These are phyloP conservation scores for Rhagoletis pomonella DNA, from an alignment of 1,140 invertebrate genomes.

Conservation along the genomic window DNA sequence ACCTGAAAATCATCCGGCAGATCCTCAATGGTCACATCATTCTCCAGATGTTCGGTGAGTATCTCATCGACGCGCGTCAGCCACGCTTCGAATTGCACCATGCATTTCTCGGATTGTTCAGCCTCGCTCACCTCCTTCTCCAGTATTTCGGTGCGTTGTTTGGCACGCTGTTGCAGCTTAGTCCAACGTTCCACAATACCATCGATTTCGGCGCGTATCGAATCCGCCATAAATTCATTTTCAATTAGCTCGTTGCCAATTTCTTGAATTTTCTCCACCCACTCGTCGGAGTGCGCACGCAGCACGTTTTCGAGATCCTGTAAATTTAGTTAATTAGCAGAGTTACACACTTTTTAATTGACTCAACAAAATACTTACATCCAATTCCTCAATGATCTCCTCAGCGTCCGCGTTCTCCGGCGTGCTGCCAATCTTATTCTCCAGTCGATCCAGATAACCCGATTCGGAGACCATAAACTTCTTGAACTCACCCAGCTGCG, in stretches of 20 bases:
- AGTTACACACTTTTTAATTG: background rate
- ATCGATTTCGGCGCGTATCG: constrained; percentile 83
- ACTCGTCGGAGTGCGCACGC: constrained; percentile 83
- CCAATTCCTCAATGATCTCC: constrained; percentile 92
- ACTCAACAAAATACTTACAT: constrained; percentile 78
- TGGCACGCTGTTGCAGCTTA: constrained; percentile 82
- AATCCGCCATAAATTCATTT: constrained; percentile 84
- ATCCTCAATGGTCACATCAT: constrained; percentile 87
- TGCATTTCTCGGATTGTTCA: constrained; percentile 84
- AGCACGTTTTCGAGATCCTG: constrained; percentile 91
- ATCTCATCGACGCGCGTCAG: constrained; percentile 82
- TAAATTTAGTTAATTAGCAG: background rate
- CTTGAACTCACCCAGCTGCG: constrained; percentile 83
- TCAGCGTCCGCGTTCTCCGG: constrained; percentile 90
- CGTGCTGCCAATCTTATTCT: constrained; percentile 83
- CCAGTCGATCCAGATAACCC: constrained; percentile 88
- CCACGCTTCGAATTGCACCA: constrained; percentile 86
- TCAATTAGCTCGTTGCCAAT: constrained; percentile 84
- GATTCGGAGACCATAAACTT: constrained; percentile 86
- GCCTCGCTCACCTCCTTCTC: constrained; percentile 86
- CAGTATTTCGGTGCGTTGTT: constrained; percentile 81
- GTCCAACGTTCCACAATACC: constrained; percentile 81
- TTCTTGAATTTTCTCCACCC: constrained; percentile 84
- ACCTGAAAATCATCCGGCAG: constrained; percentile 88
- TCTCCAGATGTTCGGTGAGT: constrained; percentile 84